Percentiles rank a stretch among this genome's conserved stretches.
Conservation (phyloP, 2,113 vertebrate species). For the Callocephalon fimbriatum region DNA sequence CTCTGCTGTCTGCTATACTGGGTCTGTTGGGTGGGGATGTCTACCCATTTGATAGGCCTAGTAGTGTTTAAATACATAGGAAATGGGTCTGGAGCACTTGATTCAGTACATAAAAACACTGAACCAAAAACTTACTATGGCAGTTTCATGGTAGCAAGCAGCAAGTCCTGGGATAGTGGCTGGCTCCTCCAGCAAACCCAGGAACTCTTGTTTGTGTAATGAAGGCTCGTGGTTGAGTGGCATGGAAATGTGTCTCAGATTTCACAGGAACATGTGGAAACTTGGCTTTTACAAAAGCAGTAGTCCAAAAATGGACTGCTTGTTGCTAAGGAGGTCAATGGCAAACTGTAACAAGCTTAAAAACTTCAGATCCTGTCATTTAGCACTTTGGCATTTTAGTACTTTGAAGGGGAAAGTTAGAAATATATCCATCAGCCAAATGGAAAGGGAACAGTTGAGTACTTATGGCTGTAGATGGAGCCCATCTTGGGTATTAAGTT, state of each 20-base stretch:
- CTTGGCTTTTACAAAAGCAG: not conserved
- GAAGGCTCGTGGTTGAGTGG: not conserved
- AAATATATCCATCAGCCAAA: not conserved
- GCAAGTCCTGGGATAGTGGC: not conserved
- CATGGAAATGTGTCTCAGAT: not conserved
- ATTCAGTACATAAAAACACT: not conserved
- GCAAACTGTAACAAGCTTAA: not conserved
- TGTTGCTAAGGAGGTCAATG: not conserved
- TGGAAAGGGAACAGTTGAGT: not conserved
- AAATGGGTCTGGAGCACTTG: not conserved
- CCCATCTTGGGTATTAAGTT: not conserved
- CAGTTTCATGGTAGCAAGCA: not conserved
- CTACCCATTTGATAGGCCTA: not conserved
- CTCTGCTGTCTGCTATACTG: not conserved
- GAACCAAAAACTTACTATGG: not conserved
- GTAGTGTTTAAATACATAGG: not conserved
- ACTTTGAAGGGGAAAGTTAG: not conserved
- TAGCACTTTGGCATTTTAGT: not conserved
- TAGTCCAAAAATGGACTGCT: not conserved
- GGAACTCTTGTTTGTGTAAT: not conserved
- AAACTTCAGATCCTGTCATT: not conserved
- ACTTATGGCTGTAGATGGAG: not conserved
- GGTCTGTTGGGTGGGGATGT: not conserved
- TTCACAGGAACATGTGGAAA: conserved; percentile 14
- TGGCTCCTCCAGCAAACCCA: not conserved